Conservation (phyloP, 2,888 invertebrate species). For the Rambutsinella grinnellia region DNA sequence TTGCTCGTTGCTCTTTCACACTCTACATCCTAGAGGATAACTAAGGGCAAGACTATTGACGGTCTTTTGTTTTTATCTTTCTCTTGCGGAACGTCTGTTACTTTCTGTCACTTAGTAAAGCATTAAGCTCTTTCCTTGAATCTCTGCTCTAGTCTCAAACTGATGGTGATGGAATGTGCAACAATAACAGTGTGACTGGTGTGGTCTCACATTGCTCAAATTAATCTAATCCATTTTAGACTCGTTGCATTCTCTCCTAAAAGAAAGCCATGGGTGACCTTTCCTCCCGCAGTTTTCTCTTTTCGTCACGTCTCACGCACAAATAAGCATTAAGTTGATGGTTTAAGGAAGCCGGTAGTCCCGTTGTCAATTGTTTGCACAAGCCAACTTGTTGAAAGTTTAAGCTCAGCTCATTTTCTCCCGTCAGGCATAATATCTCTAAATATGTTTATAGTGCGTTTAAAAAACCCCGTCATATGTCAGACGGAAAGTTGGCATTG, state of each 20-base stretch:
- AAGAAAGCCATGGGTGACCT: not conserved
- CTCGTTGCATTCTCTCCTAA: not conserved
- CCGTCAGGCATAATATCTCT: too few relatives aligned
- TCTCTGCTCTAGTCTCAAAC: not conserved
- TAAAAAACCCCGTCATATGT: not conserved
- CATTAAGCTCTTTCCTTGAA: not conserved
- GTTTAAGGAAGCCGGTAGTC: not conserved
- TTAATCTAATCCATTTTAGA: not conserved
- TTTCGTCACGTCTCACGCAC: not conserved
- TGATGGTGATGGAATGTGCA: not conserved
- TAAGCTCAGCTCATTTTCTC: too few relatives aligned
- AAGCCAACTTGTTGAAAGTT: conserved; percentile 32
- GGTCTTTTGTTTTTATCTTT: conserved; percentile 54
- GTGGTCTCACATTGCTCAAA: not conserved
- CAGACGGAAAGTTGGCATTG: not conserved
- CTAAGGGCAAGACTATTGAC: conserved; percentile 61
- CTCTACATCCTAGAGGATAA: too few relatives aligned
- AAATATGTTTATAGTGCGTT: too few relatives aligned
- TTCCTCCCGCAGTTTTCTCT: not conserved
- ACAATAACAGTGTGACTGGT: not conserved
- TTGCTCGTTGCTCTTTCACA: too few relatives aligned
- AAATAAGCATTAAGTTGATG: not conserved
- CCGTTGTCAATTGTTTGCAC: too few relatives aligned
- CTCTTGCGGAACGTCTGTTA: not conserved
- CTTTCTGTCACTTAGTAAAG: not conserved